These are phyloP conservation scores for Manis javanica DNA, from an alignment of 2,797 vertebrate species.

Conservation along the genomic window DNA sequence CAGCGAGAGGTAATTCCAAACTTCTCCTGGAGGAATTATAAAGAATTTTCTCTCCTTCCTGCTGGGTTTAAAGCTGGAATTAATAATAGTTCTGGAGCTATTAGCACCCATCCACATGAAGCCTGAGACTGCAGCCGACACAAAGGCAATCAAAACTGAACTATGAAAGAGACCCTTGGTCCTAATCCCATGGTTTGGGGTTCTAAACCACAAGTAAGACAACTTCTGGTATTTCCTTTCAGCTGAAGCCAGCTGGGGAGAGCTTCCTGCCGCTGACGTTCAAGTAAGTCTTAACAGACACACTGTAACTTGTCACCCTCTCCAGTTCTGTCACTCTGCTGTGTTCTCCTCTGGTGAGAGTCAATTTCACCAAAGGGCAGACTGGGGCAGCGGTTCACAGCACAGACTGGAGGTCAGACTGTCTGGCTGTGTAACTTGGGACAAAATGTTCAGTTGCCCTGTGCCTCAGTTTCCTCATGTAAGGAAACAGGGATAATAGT, in stretches of 20 bases:
- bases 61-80: background rate
- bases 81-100: background rate
- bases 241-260: background rate
- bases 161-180: background rate
- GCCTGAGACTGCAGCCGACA: background rate
- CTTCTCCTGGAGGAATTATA: background rate
- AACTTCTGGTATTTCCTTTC: background rate
- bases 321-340: no score
- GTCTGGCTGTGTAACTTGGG: background rate
- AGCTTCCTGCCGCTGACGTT: background rate
- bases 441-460: background rate
- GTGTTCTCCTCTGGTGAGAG: background rate
- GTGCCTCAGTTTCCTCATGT: background rate
- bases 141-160: background rate
- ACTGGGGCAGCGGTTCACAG: background rate
- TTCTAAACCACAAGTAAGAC: background rate
- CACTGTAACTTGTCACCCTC: no score
- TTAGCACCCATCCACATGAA: background rate
- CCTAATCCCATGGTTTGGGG: background rate
- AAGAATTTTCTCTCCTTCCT: background rate
- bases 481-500: background rate
- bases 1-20: background rate
- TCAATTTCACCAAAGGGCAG: background rate
- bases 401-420: background rate
- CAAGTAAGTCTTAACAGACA: background rate